phyloP scores from a whole-genome alignment of 2,888 invertebrate genomes.

The Craniophora ligustri region DNA sequence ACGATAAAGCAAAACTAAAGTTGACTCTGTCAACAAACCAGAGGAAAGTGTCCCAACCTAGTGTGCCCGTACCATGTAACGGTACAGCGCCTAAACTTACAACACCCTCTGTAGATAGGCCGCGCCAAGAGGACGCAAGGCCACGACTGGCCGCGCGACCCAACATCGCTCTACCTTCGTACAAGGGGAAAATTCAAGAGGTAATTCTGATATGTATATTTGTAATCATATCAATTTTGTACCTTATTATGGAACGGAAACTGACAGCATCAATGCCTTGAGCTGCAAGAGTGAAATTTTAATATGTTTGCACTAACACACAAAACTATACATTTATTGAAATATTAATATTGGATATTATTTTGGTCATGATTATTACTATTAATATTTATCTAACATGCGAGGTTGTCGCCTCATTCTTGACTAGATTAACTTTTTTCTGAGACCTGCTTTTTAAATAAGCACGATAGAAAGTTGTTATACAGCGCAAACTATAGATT shows the following conservation, averaged over 20 bases:
- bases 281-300: conserved; percentile 61
- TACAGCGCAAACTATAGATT: conserved; percentile 9
- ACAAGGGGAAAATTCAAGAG: conserved; percentile 74
- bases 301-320: conserved; percentile 75
- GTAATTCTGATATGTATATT: conserved; percentile 83
- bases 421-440: conserved; percentile 13
- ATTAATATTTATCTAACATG: conserved; percentile 43
- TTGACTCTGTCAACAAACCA: conserved; percentile 78
- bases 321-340: conserved; percentile 46
- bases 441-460: conserved; percentile 23
- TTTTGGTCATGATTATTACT: conserved; percentile 30
- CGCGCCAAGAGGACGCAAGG: conserved; percentile 54
- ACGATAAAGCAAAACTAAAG: conserved; percentile 79
- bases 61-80: conserved; percentile 58
- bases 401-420: conserved; percentile 17
- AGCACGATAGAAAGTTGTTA: conserved; percentile 27
- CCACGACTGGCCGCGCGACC: conserved; percentile 49
- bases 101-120: conserved; percentile 58
- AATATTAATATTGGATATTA: conserved; percentile 30
- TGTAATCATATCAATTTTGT: conserved; percentile 78
- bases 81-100: conserved; percentile 59
- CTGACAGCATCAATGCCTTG: conserved; percentile 64
- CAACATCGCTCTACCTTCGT: conserved; percentile 51
- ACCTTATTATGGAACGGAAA: conserved; percentile 68
- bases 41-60: conserved; percentile 64